A percentile compares a stretch with the other conserved stretches of the same genome.
phyloP scores from a whole-genome alignment of 2,888 invertebrate genomes.

The Chesias legatella region DNA sequence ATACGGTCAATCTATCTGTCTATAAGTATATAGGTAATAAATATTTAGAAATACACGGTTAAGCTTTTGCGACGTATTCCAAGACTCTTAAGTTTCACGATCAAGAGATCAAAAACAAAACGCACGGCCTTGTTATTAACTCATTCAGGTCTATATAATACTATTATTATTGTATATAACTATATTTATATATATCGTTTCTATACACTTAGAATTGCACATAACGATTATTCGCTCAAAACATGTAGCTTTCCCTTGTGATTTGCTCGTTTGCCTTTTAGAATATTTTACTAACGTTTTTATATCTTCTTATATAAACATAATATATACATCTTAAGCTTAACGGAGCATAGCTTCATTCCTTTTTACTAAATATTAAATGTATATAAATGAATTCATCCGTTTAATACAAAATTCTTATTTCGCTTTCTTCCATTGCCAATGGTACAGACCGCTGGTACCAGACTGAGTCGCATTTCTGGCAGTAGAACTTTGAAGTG shows the following conservation, averaged over 20 bases:
- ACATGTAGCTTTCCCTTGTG: constrained; percentile 63
- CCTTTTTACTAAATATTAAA: constrained; percentile 44
- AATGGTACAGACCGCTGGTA: too few species aligned
- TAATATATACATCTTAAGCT: constrained; percentile 51
- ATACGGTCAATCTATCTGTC: too few species aligned
- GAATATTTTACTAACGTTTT: constrained; percentile 57
- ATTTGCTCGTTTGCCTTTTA: constrained; percentile 74
- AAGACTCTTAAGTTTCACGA: neutral
- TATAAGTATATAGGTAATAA: too few species aligned
- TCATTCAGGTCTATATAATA: constrained; percentile 45
- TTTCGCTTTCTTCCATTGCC: too few species aligned
- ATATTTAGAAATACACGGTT: too few species aligned
- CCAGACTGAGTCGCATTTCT: too few species aligned
- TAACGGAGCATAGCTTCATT: constrained; percentile 64
- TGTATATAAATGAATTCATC: too few species aligned
- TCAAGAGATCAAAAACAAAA: constrained; percentile 14
- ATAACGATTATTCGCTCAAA: constrained; percentile 56
- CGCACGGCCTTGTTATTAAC: constrained; percentile 42
- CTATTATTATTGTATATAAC: constrained; percentile 44
- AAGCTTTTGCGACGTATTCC: too few species aligned
- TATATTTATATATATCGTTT: constrained; percentile 32
- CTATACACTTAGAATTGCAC: constrained; percentile 60
- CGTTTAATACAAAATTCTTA: too few species aligned
- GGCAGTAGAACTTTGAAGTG: too few species aligned
- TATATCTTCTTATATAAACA: constrained; percentile 50